Percentiles rank a stretch among this genome's conserved stretches.
Conservation (phyloP, 2,888 invertebrate genomes). For the Drosophila ezoana region DNA sequence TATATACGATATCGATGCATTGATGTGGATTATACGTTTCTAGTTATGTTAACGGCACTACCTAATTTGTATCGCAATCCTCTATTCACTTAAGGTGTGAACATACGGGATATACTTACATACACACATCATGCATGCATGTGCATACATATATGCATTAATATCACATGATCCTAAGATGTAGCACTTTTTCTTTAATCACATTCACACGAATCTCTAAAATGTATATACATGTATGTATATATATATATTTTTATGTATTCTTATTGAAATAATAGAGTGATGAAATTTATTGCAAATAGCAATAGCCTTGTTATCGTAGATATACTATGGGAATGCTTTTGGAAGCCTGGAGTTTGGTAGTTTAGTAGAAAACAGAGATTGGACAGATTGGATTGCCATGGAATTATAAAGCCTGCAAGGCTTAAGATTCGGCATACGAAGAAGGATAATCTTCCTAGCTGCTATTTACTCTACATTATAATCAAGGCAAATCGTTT, state of each 20-base stretch:
- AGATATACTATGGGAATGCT: no score
- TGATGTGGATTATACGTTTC: conserved; percentile 6
- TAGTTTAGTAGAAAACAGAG: no score
- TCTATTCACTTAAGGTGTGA: conserved; percentile 3
- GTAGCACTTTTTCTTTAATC: not conserved
- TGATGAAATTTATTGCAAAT: no score
- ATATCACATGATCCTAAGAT: not conserved
- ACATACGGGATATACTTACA: conserved; percentile 15
- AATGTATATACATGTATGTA: not conserved
- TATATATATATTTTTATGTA: not conserved
- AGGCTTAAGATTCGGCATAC: no score
- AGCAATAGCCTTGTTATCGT: no score
- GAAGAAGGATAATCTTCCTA: no score
- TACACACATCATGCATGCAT: conserved; percentile 8
- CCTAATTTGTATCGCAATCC: conserved; percentile 1
- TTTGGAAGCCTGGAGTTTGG: no score
- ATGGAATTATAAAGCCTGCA: no score
- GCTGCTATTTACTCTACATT: no score
- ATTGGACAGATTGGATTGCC: no score
- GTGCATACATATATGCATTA: not conserved
- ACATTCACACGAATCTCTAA: conserved; percentile 3
- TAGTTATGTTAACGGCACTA: conserved; percentile 3
- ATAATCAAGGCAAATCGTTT: no score
- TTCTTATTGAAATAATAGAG: no score
- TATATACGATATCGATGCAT: conserved; percentile 7